Base-by-base conservation (phyloP, 2,888 invertebrate genomes). In the Drosophila conformis region DNA sequence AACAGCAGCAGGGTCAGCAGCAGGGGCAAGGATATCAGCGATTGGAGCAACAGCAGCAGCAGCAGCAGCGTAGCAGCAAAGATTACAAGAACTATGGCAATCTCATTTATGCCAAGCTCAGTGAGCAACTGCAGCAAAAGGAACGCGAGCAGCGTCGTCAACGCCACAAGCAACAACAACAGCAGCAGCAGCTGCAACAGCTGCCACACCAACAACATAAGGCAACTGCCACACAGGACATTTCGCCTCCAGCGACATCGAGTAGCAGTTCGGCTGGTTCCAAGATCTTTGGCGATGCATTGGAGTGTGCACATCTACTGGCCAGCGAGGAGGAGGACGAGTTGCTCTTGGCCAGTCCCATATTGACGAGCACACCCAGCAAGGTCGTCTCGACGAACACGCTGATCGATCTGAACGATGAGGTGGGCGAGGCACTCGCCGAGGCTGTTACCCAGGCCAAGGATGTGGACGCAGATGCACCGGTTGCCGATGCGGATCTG, bases 81-180 rank as follows among this genome's bases (percentile, higher is more conserved):
- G 91, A 92, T 46, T 90, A 89, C 31, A 93, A 92, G 66, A 92
- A 92, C 80, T 93, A 91, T 66, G 93, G 93, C 73, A 92, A 92
- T 78, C 87, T 92, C 48, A 77, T 93, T 68, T 92, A 92, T 76
- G 91, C 93, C 58, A 93, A 93, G 78, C 76, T 93, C 29, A 91
- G 91, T 25, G 93, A 93, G 66, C 93, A 93, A 71, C 75, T 93
- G 57, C 91, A 92, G 73, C 91, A 92, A 67, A 92, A 87, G 78
- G 82, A 86, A 71, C 73, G 89, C 8, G 89, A 89, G 67, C 87
- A 89, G 87, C 80, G 91, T 31, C 89, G 91, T 51, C 87, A 86
- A 48, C 82, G 76, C 10, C 73, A 77, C 71, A 73, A 94, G 49
- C 94, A 94, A 78, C 95, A 95, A 94, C 94, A 94, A 78, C 95